These are phyloP conservation scores for Ochropleura leucogaster DNA, from an alignment of 2,888 invertebrate species.

Conservation along the genomic window DNA sequence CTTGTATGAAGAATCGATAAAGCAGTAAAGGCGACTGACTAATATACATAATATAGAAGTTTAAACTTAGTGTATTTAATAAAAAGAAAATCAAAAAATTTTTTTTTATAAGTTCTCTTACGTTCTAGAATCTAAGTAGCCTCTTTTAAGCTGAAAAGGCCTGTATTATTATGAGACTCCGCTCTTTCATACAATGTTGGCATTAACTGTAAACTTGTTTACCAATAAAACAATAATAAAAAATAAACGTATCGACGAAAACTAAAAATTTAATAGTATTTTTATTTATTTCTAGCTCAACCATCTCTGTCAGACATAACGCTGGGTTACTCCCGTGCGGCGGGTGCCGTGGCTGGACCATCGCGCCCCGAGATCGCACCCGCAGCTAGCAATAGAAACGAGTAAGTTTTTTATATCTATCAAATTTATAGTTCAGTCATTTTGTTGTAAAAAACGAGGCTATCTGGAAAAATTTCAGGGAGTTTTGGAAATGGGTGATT, in stretches of 20 bases:
- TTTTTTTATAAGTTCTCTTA: too few species aligned
- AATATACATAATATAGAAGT: not conserved
- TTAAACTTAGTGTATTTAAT: not conserved
- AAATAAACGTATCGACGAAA: too few species aligned
- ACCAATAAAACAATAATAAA: too few species aligned
- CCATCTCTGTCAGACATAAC: constrained; percentile 87
- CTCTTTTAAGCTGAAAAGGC: too few species aligned
- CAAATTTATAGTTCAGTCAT: not conserved
- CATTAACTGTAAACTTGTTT: too few species aligned
- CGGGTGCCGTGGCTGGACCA: constrained; percentile 74
- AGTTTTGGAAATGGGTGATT: too few species aligned
- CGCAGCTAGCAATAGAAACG: constrained; percentile 80
- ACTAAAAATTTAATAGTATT: not conserved
- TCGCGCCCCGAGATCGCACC: constrained; percentile 75
- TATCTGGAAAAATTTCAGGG: too few species aligned
- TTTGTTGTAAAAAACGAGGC: too few species aligned
- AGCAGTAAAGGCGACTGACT: not conserved
- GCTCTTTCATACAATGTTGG: too few species aligned
- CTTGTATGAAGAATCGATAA: not conserved
- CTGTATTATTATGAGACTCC: too few species aligned
- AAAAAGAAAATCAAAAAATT: too few species aligned
- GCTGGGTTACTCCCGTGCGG: constrained; percentile 81
- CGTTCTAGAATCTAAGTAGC: too few species aligned
- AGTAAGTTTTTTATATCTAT: constrained; percentile 74
- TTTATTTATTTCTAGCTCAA: constrained; percentile 77